A percentile compares a stretch with the other conserved stretches of the same genome.
Conservation (phyloP, 2,113 vertebrate species). For the Sorex araneus region DNA sequence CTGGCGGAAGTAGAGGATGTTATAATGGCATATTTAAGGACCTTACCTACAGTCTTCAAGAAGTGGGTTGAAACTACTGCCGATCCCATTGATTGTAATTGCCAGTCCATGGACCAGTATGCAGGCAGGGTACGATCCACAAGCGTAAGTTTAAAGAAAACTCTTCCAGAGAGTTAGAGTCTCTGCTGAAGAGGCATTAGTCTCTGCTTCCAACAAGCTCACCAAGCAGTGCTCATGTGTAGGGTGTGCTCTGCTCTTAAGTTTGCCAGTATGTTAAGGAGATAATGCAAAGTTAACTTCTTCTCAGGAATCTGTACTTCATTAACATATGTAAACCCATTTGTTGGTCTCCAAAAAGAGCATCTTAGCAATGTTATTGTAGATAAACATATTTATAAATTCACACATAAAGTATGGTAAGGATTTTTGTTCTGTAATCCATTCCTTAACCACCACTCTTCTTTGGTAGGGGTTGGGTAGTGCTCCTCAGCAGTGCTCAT, state of each 20-base stretch:
- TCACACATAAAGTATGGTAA: not conserved
- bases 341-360: not conserved
- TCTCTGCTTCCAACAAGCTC: constrained; percentile 32
- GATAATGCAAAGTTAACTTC: constrained; percentile 8
- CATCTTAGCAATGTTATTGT: not conserved
- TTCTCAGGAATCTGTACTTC: not conserved
- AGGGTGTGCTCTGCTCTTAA: not conserved
- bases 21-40: not conserved
- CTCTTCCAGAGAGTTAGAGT: not conserved
- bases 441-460: not conserved
- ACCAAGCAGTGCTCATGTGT: not conserved
- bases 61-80: not conserved
- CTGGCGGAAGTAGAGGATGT: not conserved
- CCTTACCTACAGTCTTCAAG: not conserved
- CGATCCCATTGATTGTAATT: no score
- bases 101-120: no score
- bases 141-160: no score
- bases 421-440: not conserved
- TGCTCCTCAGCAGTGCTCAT: no score
- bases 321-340: not conserved
- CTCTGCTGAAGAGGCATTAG: not conserved
- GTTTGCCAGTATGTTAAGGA: not conserved
- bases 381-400: not conserved
- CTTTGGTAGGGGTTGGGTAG: not conserved
- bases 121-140: no score